These are phyloP conservation scores for Brienomyrus longianalis DNA, from an alignment of 2,113 vertebrate genomes.

Conservation along the genomic window DNA sequence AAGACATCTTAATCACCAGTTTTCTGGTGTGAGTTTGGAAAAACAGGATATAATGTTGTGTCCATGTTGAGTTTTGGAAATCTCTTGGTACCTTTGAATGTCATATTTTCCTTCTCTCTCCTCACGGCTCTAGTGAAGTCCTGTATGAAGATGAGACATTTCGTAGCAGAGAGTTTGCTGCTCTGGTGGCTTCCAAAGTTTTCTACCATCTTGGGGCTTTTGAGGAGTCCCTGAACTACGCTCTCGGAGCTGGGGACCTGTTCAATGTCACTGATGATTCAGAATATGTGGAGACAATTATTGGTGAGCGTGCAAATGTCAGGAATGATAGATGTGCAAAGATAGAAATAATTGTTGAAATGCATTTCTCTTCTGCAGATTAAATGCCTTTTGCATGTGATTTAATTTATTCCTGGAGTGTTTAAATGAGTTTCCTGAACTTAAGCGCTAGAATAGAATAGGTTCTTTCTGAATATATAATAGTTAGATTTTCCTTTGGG, in stretches of 20 bases:
- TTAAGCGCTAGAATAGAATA: not conserved
- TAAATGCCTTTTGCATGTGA: not conserved
- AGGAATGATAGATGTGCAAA: not conserved
- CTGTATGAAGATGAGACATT: constrained; percentile 97
- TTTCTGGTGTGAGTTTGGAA: not conserved
- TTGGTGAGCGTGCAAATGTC: constrained; percentile 68
- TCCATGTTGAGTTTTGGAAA: not conserved
- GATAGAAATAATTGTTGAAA: not conserved
- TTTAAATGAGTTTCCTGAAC: not conserved
- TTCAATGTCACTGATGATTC: constrained; percentile 97
- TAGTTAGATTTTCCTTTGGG: not conserved
- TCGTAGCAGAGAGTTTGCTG: constrained; percentile 88
- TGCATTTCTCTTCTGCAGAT: not conserved
- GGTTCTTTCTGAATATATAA: not conserved
- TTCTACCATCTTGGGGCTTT: constrained; percentile 98
- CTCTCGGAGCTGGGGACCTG: constrained; percentile 93
- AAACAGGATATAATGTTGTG: not conserved
- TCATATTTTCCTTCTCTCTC: constrained; percentile 12
- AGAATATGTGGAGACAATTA: constrained; percentile 97
- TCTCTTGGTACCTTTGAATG: not conserved
- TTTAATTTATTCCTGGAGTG: not conserved
- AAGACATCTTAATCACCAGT: not conserved
- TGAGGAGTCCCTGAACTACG: constrained; percentile 96
- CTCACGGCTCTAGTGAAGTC: constrained; percentile 73
- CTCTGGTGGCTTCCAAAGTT: constrained; percentile 95